Percentiles rank a stretch among this genome's conserved stretches.
Conservation (phyloP, 1,140 invertebrate species). For the Aphaenogaster rudis region DNA sequence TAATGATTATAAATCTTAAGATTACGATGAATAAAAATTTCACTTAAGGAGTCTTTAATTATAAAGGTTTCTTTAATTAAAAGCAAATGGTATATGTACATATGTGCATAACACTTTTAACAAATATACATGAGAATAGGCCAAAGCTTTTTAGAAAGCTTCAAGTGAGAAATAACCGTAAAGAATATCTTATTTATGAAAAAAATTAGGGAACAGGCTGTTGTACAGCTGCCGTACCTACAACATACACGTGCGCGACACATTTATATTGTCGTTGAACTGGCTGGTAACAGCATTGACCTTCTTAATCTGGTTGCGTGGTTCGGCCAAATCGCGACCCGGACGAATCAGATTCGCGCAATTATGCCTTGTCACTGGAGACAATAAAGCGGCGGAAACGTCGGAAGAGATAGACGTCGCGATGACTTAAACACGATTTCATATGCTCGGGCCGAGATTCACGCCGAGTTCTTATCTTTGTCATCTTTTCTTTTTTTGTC, state of each 20-base stretch:
- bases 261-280: constrained; percentile 2
- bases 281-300: constrained; percentile 74
- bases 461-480: neutral
- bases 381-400: neutral
- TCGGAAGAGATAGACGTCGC: neutral
- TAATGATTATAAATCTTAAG: neutral
- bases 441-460: neutral
- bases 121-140: neutral
- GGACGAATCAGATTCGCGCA: constrained; percentile 32
- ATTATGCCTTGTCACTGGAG: constrained; percentile 39
- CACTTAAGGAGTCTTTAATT: neutral
- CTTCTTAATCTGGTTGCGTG: constrained; percentile 77
- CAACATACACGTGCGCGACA: neutral
- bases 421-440: neutral
- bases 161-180: neutral
- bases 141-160: neutral
- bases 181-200: neutral
- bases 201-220: neutral
- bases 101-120: neutral
- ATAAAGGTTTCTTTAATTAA: constrained; percentile 3
- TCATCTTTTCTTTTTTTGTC: neutral
- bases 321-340: constrained; percentile 23
- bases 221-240: neutral
- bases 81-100: neutral
- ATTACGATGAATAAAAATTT: constrained; percentile 6